Evolutionary conservation across 2,113 vertebrate genomes (phyloP).

Genomic region (Cathartes aura): DNA sequence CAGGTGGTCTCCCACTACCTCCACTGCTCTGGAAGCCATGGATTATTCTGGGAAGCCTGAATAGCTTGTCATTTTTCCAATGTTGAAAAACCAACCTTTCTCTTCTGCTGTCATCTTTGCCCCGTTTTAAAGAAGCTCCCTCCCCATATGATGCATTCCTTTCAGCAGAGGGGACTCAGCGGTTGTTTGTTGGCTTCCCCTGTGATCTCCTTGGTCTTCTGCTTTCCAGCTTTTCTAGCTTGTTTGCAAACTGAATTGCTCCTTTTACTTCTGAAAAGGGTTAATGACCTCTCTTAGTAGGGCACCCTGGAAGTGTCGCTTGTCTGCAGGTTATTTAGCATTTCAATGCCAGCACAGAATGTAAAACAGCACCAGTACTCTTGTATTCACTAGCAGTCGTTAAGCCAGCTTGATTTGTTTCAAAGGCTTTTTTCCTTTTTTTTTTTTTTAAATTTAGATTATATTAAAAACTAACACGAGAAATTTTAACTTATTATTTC

Average conservation of each 20-base stretch:
- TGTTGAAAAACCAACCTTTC: neutral
- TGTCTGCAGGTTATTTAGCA: neutral
- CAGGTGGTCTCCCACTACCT: neutral
- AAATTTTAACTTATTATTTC: neutral
- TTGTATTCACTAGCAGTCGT: neutral
- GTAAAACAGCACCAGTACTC: neutral
- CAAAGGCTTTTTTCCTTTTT: fast-evolving
- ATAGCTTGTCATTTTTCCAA: fast-evolving
- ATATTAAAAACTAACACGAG: neutral
- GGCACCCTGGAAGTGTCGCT: neutral
- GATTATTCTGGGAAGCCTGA: neutral
- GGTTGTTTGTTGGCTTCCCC: neutral
- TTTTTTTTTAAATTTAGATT: neutral
- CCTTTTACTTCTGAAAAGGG: neutral
- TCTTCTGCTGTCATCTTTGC: neutral
- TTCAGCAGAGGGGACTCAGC: neutral
- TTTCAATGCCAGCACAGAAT: neutral
- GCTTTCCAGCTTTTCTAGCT: neutral
- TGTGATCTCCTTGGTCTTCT: neutral
- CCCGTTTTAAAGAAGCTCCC: neutral
- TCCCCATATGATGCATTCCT: fast-evolving
- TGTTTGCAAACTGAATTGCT: neutral
- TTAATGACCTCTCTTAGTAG: neutral
- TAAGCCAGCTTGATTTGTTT: neutral
- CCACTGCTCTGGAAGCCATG: neutral